These are phyloP conservation scores for Coturnix japonica DNA, from an alignment of 2,113 vertebrate species.

Conservation along the genomic window DNA sequence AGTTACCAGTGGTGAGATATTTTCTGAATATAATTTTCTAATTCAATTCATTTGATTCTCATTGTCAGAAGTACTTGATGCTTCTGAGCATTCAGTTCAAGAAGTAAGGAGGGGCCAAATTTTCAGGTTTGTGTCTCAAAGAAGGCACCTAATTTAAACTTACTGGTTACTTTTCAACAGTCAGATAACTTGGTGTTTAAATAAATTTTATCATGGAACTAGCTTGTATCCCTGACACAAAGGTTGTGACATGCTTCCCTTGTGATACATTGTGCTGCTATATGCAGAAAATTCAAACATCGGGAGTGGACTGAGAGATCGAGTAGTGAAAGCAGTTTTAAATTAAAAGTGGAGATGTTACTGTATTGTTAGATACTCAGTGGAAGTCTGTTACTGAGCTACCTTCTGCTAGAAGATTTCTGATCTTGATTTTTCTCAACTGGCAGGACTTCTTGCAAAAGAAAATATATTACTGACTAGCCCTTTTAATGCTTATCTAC, in stretches of 20 bases:
- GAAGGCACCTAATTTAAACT: not conserved
- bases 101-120: not conserved
- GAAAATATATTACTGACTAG: not conserved
- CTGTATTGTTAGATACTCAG: not conserved
- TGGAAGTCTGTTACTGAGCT: not conserved
- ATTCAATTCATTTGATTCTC: not conserved
- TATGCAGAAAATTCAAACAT: not conserved
- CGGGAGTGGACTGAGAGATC: not conserved
- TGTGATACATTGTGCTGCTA: not conserved
- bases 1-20: not conserved
- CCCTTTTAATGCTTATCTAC: slow-evolving; percentile 17
- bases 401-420: not conserved
- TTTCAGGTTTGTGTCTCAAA: not conserved
- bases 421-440: not conserved
- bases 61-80: not conserved
- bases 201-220: not conserved
- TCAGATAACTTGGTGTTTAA: not conserved
- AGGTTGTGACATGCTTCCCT: not conserved
- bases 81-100: not conserved
- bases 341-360: not conserved
- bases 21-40: not conserved
- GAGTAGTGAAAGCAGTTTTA: not conserved
- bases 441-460: not conserved
- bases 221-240: not conserved
- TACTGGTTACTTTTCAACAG: not conserved